Evolutionary conservation across 2,888 invertebrate species (phyloP), one percentile per base, ranked within the genome.

Genomic region (Caradrina clavipalpis): DNA sequence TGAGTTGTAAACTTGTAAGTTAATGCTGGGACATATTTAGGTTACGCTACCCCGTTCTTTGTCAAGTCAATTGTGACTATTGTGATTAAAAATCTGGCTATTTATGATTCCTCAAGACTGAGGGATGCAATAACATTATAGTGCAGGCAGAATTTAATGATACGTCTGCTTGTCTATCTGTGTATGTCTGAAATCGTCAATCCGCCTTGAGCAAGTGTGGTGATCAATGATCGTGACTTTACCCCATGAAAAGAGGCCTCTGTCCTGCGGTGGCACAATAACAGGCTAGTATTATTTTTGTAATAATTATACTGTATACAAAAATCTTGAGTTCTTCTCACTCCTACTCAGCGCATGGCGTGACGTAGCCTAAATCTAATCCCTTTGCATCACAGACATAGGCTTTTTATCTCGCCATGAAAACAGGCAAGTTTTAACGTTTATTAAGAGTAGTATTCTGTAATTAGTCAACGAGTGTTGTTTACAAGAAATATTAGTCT

Each of bases 321-420:
- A 39, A 45, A 45, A 15, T 17, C 17, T 45, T 11, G 0, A 13
- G 11, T 10, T 1, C 4, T 10, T 19, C 7, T 4, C 15, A 0
- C 11, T 22, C 8, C 1, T 15, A 21, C 17, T 1, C 1, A 17
- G 1, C 7, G 1, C 35, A 10, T 60, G 54, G 7, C 57, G 19
- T 73, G 8, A 51, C 76, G 47, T 81, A 81, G 60, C 45, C 50
- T 78, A 19, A 76, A 1, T 51, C 13, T 72, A 72, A 51, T 68
- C 35, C 55, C 65, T 82, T 73, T 63, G 47, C 69, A 68, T 56
- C 63, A 69, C 76, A 82, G 67, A 76, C 77, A 81, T 84, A 84
- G 83, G 85, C 88, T 88, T 90, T 92, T 92, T 92, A 93, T 93
- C 92, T 90, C 87, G 87, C 86, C 88, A 84, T 86, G 87, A 87